Percentiles rank a stretch among this genome's conserved stretches.
Conservation (phyloP, 2,113 vertebrate genomes). For the Pseudorectes ferrugineus region DNA sequence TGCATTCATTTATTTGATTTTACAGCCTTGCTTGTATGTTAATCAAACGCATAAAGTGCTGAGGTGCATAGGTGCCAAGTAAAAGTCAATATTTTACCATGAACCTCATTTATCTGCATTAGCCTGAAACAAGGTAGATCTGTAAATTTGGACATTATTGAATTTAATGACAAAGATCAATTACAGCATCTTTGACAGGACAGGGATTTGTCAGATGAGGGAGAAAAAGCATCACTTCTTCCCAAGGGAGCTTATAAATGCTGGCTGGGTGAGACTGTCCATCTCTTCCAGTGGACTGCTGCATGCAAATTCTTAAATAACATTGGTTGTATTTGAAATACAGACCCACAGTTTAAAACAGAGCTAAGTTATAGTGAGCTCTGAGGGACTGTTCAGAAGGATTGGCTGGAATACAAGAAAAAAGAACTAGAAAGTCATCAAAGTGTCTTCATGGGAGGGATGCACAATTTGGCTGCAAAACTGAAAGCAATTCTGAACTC, state of each 20-base stretch:
- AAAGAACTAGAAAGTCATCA: neutral
- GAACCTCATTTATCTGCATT: conserved; percentile 71
- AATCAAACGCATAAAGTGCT: conserved; percentile 68
- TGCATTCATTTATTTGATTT: conserved; percentile 55
- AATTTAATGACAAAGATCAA: conserved; percentile 71
- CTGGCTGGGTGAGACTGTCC: neutral
- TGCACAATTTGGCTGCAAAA: neutral
- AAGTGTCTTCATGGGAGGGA: neutral
- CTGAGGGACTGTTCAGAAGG: neutral
- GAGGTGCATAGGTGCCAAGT: conserved; percentile 58
- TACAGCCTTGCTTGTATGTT: conserved; percentile 54
- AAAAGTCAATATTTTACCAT: conserved; percentile 68
- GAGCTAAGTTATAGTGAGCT: neutral
- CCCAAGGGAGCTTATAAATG: conserved; percentile 29
- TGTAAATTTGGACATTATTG: conserved; percentile 63
- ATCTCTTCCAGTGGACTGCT: neutral
- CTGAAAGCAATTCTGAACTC: neutral
- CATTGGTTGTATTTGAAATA: neutral
- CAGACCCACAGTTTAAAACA: neutral
- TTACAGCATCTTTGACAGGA: conserved; percentile 48
- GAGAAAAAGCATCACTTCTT: neutral
- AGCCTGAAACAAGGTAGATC: conserved; percentile 62
- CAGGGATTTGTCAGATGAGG: conserved; percentile 24
- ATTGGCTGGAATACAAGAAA: neutral
- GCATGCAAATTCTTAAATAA: neutral